Conservation (phyloP, 2,113 vertebrate genomes). For the Ammospiza caudacuta region DNA sequence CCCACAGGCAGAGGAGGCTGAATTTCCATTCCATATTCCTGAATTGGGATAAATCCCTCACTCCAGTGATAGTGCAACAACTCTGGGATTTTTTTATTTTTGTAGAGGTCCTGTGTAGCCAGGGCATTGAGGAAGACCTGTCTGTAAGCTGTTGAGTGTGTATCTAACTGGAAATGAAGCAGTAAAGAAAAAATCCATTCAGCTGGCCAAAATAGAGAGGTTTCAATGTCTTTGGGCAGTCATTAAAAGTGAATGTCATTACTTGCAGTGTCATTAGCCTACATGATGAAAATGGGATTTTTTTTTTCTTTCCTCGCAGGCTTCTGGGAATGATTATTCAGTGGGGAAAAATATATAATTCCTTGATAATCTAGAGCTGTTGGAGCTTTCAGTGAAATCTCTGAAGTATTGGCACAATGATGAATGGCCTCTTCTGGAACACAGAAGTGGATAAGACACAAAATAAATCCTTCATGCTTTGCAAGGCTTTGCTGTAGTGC, state of each 20-base stretch:
- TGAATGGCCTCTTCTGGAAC: constrained; percentile 43
- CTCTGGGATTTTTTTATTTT: background rate
- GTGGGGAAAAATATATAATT: constrained; percentile 52
- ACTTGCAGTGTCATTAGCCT: constrained; percentile 6
- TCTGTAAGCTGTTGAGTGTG: background rate
- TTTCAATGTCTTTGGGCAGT: constrained; percentile 15
- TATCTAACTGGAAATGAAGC: background rate
- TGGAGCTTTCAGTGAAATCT: constrained; percentile 51
- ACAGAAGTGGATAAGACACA: constrained; percentile 22
- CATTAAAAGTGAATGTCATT: constrained; percentile 44
- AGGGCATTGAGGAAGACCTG: background rate
- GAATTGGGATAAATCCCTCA: background rate
- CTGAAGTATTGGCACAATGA: constrained; percentile 59
- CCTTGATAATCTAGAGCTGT: constrained; percentile 48
- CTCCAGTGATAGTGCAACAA: background rate
- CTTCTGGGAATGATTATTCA: constrained; percentile 60
- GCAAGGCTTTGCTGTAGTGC: constrained; percentile 22
- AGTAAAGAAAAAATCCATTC: background rate
- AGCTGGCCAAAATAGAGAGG: constrained; percentile 13
- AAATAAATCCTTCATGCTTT: constrained; percentile 52
- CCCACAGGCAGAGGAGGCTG: background rate
- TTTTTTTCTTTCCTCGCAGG: background rate
- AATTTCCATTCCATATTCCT: background rate
- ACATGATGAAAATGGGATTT: background rate
- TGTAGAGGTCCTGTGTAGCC: background rate